Base-by-base conservation (phyloP, 1,140 invertebrate species). In the Araneus ventricosus region DNA sequence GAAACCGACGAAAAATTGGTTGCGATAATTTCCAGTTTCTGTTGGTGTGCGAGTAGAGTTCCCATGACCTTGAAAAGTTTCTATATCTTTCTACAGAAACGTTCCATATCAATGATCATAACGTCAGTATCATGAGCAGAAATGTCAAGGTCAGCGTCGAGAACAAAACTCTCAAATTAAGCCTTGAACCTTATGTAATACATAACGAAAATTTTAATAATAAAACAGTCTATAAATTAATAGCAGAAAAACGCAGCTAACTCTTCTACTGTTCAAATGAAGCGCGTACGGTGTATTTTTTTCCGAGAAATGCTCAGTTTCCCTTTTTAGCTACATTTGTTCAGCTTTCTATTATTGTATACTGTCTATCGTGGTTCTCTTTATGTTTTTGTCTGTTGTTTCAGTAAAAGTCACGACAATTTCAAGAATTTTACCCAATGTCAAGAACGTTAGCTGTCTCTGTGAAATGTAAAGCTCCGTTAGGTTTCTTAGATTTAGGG, bases 21-120 rank as follows among this genome's bases (percentile, higher is more conserved):
- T 27, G 37, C 41, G 87, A 88, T 88, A 88, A 63, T 24, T 34
- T 88, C 45, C 24, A 80, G 75, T 80, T 45, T 63, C 39, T 34
- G 45, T 57, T 59, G 30, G 10, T 30, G 5, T 45, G 22, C 10
- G 27, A 30, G 52, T 86, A 75, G 30, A 34, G 27, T 67, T 88
- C 87, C 37, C 87, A 88, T 88, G 61, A 88, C 87, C 87, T 88
- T 88, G 87, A 88, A 88, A 88, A 52, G 17, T 88, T 88, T 41
- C 27, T 39, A 27, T 75, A 75, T 75, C 70, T 75, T 75, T 75
- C 30, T 34, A 75, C 30, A 75, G 30, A 37, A 34, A 30, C 30
- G 70, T 75, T 75, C 30, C 70, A 75, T 75, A 37, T 75, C 59
- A 24, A 24, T 63, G 59, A 63, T 63, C 70, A 27, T 30, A 67